Conservation (phyloP, 2,888 invertebrate genomes). For the Drosophila borealis region DNA sequence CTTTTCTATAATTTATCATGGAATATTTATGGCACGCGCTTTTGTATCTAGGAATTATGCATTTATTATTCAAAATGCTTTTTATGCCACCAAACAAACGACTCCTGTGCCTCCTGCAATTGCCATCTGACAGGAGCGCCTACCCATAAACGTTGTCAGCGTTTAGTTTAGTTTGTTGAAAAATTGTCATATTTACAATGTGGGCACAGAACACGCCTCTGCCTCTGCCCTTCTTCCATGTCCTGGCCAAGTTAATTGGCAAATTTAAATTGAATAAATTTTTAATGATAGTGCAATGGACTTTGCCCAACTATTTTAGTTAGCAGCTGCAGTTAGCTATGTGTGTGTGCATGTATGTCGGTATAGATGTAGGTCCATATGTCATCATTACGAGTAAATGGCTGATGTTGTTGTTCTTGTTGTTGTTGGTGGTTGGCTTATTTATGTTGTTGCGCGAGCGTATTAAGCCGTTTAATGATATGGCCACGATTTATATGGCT, state of each 20-base stretch:
- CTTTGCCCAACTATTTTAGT: conserved; percentile 50
- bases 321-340: conserved; percentile 30
- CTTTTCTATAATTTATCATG: conserved; percentile 80
- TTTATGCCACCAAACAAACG: conserved; percentile 52
- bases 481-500: conserved; percentile 60
- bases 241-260: conserved; percentile 65
- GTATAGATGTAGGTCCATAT: conserved; percentile 4
- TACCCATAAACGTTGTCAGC: conserved; percentile 65
- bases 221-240: not conserved
- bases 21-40: conserved; percentile 77
- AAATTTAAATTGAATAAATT: conserved; percentile 77
- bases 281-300: conserved; percentile 72
- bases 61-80: conserved; percentile 76
- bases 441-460: conserved; percentile 29
- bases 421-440: conserved; percentile 5
- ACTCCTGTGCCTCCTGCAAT: conserved; percentile 13
- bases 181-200: conserved; percentile 61
- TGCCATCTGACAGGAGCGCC: not conserved
- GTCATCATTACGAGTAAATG: conserved; percentile 41
- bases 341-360: too few species aligned
- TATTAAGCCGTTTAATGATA: conserved; percentile 69
- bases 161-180: conserved; percentile 61
- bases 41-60: conserved; percentile 76
- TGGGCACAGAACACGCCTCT: conserved; percentile 4
- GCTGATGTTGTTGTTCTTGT: conserved; percentile 25